Percentiles rank a stretch among this genome's conserved stretches.
Evolutionary conservation across 1,140 invertebrate genomes (phyloP).

Genomic region (Bacillus rossius): DNA sequence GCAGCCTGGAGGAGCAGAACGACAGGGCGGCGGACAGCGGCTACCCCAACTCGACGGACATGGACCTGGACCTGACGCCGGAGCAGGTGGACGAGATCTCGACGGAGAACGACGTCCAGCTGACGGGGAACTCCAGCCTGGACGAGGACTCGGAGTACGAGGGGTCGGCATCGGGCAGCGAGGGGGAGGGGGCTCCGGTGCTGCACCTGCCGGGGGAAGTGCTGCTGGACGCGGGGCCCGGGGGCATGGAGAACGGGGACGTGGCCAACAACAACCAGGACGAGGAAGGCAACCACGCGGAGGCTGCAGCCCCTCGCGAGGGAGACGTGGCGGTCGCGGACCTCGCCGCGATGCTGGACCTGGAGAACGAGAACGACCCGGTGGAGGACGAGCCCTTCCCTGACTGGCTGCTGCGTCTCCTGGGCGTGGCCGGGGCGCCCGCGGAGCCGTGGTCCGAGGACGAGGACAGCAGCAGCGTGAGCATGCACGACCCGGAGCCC

Average conservation of each 20-base stretch:
- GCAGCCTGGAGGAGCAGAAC: constrained; percentile 13
- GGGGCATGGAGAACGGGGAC: constrained; percentile 47
- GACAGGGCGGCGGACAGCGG: constrained; percentile 43
- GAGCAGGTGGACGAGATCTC: constrained; percentile 28
- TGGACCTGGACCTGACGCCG: constrained; percentile 30
- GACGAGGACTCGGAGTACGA: constrained; percentile 12
- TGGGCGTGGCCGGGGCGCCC: constrained; percentile 5
- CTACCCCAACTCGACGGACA: constrained; percentile 45
- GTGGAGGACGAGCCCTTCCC: constrained; percentile 9
- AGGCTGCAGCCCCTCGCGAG: constrained; percentile 21
- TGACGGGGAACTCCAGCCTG: background rate
- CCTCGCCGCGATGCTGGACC: constrained; percentile 28
- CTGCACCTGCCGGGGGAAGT: background rate
- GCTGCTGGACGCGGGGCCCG: background rate
- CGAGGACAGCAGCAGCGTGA: no score
- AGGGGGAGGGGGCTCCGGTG: background rate
- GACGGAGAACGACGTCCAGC: constrained; percentile 19
- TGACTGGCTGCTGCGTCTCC: constrained; percentile 8
- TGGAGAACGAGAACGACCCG: constrained; percentile 14
- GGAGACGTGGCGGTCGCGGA: constrained; percentile 23
- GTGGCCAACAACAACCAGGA: constrained; percentile 51
- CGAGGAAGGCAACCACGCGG: constrained; percentile 47
- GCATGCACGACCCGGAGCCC: no score
- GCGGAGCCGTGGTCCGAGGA: no score
- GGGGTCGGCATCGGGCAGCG: constrained; percentile 7